A percentile compares a stretch with the other conserved stretches of the same genome.
Evolutionary conservation across 2,888 invertebrate genomes (phyloP).

Genomic region (Eupithecia dodoneata): DNA sequence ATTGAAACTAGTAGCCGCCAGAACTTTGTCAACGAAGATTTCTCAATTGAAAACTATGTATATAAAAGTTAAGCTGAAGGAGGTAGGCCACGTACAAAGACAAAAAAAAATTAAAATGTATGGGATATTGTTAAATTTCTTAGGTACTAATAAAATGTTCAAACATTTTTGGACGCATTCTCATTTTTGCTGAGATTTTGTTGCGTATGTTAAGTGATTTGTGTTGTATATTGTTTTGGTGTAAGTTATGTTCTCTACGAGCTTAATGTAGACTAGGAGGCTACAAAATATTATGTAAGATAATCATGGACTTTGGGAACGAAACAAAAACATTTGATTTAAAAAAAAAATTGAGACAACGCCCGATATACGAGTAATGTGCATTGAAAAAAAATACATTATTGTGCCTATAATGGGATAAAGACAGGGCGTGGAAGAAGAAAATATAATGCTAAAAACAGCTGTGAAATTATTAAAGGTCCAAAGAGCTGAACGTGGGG

Average conservation of each 20-base stretch:
- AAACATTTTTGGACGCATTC: background rate
- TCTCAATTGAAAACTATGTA: background rate
- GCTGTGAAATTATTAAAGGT: background rate
- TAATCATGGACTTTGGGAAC: too few species aligned
- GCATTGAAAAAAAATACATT: background rate
- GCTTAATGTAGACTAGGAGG: background rate
- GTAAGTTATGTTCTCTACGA: too few species aligned
- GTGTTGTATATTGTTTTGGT: too few species aligned
- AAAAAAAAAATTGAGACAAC: background rate
- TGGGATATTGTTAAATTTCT: too few species aligned
- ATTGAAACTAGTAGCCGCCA: slow-evolving; percentile 3
- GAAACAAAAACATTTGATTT: too few species aligned
- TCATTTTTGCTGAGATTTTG: background rate
- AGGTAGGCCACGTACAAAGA: background rate
- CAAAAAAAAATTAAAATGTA: background rate
- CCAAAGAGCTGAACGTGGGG: background rate
- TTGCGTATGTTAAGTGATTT: too few species aligned
- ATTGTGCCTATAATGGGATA: background rate
- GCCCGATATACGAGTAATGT: background rate
- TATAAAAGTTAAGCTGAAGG: background rate
- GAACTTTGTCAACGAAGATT: background rate
- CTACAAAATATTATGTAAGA: too few species aligned
- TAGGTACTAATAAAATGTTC: background rate
- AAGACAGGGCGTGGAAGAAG: background rate
- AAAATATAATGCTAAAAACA: background rate